These are phyloP conservation scores for Festucalex cinctus DNA, from an alignment of 2,113 vertebrate species.

Conservation along the genomic window DNA sequence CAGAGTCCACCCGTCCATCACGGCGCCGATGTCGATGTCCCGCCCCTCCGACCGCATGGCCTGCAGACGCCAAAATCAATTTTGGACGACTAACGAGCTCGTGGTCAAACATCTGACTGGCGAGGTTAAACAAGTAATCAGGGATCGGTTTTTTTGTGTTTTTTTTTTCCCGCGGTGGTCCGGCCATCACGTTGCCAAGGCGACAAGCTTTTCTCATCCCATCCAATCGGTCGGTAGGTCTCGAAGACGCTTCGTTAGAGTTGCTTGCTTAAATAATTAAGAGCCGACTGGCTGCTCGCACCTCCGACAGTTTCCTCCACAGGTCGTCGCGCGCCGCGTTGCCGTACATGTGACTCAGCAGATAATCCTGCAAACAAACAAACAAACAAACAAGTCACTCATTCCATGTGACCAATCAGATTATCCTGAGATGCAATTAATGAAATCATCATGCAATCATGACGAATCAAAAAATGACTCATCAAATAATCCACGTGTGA, in stretches of 20 bases:
- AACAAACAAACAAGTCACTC: no score
- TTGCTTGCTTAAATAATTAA: constrained; percentile 15
- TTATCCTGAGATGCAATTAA: no score
- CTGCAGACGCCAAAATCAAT: constrained; percentile 57
- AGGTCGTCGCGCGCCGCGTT: constrained; percentile 92
- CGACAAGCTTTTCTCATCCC: constrained; percentile 18
- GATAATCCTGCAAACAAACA: constrained; percentile 81
- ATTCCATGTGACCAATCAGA: no score
- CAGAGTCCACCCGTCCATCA: constrained; percentile 97
- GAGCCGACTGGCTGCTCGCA: constrained; percentile 34
- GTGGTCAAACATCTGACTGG: background rate
- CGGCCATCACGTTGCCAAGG: constrained; percentile 14
- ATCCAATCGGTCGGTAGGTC: background rate
- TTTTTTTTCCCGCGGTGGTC: no score
- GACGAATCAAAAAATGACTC: no score
- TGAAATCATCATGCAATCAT: no score
- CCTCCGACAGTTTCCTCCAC: constrained; percentile 90
- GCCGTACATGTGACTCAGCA: constrained; percentile 91
- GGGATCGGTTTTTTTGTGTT: no score
- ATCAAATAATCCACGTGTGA: no score
- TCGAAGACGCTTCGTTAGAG: constrained; percentile 34
- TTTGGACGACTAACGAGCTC: background rate
- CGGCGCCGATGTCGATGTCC: constrained; percentile 87
- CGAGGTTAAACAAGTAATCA: background rate
- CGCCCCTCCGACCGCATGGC: constrained; percentile 88